Evolutionary conservation across 2,888 invertebrate species (phyloP).

Genomic region (Hoplodrina ambigua): DNA sequence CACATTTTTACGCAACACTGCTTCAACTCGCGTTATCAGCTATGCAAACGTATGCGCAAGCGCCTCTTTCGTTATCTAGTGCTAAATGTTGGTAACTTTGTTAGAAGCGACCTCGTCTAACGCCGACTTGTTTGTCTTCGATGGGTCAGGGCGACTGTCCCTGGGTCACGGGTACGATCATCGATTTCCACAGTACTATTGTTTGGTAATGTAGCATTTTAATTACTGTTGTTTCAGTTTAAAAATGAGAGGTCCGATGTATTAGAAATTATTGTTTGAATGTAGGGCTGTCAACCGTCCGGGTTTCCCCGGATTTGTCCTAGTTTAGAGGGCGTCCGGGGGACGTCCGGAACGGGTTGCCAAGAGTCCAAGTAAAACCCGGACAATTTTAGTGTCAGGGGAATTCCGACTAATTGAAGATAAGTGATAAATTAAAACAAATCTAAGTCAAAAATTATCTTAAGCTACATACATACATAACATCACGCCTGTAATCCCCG

Average conservation of each 20-base stretch:
- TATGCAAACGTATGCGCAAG: conserved; percentile 25
- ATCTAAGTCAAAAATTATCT: too few species aligned
- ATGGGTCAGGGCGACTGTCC: conserved; percentile 51
- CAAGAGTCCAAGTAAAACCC: too few species aligned
- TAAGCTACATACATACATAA: too few species aligned
- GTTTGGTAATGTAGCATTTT: conserved; percentile 43
- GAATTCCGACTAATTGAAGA: too few species aligned
- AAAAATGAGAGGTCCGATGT: not conserved
- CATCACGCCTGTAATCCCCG: too few species aligned
- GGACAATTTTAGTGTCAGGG: too few species aligned
- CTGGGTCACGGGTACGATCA: conserved; percentile 53
- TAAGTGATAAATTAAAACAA: too few species aligned
- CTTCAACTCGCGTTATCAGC: conserved; percentile 25
- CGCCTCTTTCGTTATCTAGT: conserved; percentile 21
- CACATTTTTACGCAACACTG: conserved; percentile 38
- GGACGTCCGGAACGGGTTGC: too few species aligned
- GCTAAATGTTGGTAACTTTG: conserved; percentile 40
- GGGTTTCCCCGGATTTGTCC: too few species aligned
- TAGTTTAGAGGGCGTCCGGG: too few species aligned
- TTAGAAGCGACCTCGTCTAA: conserved; percentile 42
- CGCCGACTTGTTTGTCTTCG: conserved; percentile 50
- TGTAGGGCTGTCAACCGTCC: too few species aligned
- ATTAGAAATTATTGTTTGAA: too few species aligned
- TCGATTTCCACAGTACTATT: conserved; percentile 47
- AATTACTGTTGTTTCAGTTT: conserved; percentile 9